Evolutionary conservation across 1,140 invertebrate genomes (phyloP).

Genomic region (Zaprionus camerounensis): DNA sequence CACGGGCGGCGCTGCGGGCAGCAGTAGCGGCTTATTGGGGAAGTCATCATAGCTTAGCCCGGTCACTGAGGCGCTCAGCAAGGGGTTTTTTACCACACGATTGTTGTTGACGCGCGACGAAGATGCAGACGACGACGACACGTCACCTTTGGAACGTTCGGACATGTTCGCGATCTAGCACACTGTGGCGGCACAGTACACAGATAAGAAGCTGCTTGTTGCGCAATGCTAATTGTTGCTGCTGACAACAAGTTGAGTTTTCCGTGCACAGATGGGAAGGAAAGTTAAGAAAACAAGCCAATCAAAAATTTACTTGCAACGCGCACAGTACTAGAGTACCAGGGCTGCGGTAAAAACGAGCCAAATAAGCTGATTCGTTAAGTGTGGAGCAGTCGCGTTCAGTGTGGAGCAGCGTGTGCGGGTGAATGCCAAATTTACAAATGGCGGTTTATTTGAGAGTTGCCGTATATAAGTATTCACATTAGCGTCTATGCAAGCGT

Average conservation of each 20-base stretch:
- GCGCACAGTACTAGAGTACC: conserved; percentile 42
- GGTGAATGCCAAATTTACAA: conserved; percentile 17
- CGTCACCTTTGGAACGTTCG: conserved; percentile 83
- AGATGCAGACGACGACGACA: conserved; percentile 53
- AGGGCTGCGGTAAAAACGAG: conserved; percentile 21
- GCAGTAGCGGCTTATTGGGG: conserved; percentile 77
- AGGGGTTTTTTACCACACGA: conserved; percentile 75
- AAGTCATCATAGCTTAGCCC: conserved; percentile 80
- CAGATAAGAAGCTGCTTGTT: neutral
- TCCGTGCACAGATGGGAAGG: conserved; percentile 30
- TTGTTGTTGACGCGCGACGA: conserved; percentile 63
- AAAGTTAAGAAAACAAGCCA: conserved; percentile 34
- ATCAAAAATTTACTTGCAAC: conserved; percentile 46
- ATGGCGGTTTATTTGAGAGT: conserved; percentile 9
- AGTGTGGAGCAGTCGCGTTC: conserved; percentile 16
- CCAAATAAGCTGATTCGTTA: neutral
- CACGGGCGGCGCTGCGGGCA: conserved; percentile 79
- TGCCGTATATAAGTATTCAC: no score
- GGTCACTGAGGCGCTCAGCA: conserved; percentile 81
- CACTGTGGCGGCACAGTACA: neutral
- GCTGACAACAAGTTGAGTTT: neutral
- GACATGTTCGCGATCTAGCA: conserved; percentile 60
- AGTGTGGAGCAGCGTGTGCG: conserved; percentile 1
- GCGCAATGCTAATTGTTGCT: conserved; percentile 16
- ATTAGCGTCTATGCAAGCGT: no score